Percentiles rank a stretch among this genome's conserved stretches.
Conservation (phyloP, 53 echinoderm and acorn worm species). For the Echinometra lucunter region DNA sequence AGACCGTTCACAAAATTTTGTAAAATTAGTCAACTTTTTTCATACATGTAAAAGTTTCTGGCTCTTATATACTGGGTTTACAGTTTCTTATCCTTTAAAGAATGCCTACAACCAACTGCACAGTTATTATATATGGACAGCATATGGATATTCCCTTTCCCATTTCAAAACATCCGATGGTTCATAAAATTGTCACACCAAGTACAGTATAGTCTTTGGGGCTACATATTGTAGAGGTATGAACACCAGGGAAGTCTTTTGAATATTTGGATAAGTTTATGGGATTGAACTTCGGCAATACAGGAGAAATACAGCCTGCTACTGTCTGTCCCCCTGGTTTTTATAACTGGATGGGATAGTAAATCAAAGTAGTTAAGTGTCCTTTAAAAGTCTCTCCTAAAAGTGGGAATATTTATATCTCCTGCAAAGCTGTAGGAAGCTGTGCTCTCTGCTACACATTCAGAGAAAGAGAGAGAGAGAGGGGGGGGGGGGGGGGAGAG, state of each 20-base stretch:
- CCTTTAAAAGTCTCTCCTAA: slow-evolving; percentile 57
- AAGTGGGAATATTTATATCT: slow-evolving; percentile 14
- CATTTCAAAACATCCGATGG: not conserved
- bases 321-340: not conserved
- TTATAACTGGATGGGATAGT: slow-evolving; percentile 23
- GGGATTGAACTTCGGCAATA: not conserved
- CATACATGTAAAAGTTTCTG: too few relatives aligned
- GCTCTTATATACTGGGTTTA: too few relatives aligned
- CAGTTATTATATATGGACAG: too few relatives aligned
- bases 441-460: not conserved
- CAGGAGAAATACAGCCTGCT: slow-evolving; percentile 20
- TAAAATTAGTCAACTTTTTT: too few relatives aligned
- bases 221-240: too few relatives aligned
- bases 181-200: not conserved
- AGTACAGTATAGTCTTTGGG: not conserved
- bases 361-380: slow-evolving; percentile 62
- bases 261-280: slow-evolving; percentile 58
- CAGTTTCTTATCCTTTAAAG: too few relatives aligned
- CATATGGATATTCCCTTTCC: not conserved
- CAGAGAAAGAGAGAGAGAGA: not conserved
- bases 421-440: not conserved
- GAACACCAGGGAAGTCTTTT: slow-evolving; percentile 4
- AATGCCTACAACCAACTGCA: too few relatives aligned
- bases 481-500: too few relatives aligned
- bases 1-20: too few relatives aligned